These are phyloP conservation scores for Onchidella celtica DNA, from an alignment of 2,888 invertebrate species.

Conservation along the genomic window DNA sequence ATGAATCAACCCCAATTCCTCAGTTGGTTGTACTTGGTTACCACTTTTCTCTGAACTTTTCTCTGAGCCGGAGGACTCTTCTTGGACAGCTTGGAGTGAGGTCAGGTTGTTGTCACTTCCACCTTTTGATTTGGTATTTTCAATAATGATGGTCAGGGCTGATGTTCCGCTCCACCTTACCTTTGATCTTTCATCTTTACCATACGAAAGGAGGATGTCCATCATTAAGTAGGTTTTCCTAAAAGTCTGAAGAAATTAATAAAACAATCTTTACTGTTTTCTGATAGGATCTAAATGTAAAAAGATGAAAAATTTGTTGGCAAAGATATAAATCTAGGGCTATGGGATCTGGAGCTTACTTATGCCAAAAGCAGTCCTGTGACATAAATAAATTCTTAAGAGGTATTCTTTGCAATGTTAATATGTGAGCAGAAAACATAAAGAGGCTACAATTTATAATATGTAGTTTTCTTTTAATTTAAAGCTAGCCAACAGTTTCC, in stretches of 20 bases:
- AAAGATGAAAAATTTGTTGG: neutral
- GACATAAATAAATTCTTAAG: no score
- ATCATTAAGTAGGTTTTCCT: conserved; percentile 71
- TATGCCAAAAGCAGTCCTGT: no score
- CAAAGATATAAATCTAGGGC: neutral
- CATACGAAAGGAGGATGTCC: conserved; percentile 76
- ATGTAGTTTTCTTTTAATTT: no score
- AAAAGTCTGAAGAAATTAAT: conserved; percentile 59
- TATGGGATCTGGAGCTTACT: neutral
- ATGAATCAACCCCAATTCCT: conserved; percentile 69
- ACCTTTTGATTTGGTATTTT: conserved; percentile 53
- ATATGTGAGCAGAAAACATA: no score
- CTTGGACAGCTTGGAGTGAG: conserved; percentile 42
- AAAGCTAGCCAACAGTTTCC: no score
- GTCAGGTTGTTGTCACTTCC: conserved; percentile 10
- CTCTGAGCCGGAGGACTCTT: conserved; percentile 43
- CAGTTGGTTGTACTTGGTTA: conserved; percentile 57
- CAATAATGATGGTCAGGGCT: conserved; percentile 70
- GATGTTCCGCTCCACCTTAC: conserved; percentile 79
- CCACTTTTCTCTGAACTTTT: conserved; percentile 1
- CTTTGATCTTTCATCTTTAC: conserved; percentile 76
- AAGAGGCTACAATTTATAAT: no score
- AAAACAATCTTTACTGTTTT: neutral
- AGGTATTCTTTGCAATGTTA: no score
- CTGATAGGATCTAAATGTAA: neutral